phyloP scores from a whole-genome alignment of 1,140 invertebrate genomes.

The Periplaneta americana region DNA sequence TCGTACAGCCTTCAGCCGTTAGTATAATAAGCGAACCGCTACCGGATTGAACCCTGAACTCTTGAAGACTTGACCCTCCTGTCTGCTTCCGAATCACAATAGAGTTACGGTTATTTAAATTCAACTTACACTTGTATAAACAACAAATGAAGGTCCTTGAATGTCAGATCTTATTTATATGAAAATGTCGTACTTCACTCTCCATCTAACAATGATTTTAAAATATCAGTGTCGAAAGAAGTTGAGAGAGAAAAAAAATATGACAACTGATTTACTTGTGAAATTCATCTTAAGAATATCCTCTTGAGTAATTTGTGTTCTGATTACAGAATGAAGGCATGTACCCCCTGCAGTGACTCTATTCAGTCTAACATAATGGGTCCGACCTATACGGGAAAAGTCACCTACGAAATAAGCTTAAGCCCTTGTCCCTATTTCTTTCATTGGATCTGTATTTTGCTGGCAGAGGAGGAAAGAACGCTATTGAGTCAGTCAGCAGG shows the following conservation, averaged over 20 bases:
- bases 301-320: background rate
- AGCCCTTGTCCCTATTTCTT: background rate
- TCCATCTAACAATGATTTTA: background rate
- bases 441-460: background rate
- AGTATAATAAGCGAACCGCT: no score
- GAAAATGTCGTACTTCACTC: background rate
- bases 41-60: no score
- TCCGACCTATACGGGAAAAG: background rate
- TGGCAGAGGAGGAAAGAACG: background rate
- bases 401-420: background rate
- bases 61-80: no score
- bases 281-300: background rate
- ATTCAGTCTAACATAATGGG: background rate
- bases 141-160: no score
- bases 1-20: no score
- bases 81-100: no score
- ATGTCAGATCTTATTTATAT: background rate
- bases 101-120: no score
- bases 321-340: background rate
- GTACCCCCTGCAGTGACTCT: background rate
- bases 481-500: background rate
- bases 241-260: background rate
- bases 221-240: background rate
- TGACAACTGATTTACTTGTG: background rate
- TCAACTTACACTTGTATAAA: no score